Conservation (phyloP, 2,113 vertebrate genomes). For the Platichthys flesus region DNA sequence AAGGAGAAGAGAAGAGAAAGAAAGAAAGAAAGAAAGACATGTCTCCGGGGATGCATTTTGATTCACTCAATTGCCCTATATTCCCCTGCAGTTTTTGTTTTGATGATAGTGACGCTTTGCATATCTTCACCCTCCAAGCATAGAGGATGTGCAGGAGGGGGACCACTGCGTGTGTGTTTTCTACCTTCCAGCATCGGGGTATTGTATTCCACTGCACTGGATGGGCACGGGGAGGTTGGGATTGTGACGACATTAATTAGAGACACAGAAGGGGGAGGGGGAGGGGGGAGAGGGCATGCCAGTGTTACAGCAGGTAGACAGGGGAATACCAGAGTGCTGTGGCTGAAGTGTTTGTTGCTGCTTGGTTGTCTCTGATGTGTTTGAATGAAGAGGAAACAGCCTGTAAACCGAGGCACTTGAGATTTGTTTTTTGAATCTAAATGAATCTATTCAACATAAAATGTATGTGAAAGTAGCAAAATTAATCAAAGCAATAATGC, state of each 20-base stretch:
- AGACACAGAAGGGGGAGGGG: constrained; percentile 23
- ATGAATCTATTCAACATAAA: too few species aligned
- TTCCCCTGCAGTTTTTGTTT: constrained; percentile 83
- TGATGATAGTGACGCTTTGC: constrained; percentile 82
- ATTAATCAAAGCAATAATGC: too few species aligned
- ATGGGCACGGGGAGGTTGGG: constrained; percentile 46
- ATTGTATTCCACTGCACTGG: constrained; percentile 55
- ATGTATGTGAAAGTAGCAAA: too few species aligned
- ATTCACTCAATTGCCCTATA: constrained; percentile 83
- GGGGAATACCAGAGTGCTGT: constrained; percentile 4
- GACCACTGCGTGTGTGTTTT: constrained; percentile 49
- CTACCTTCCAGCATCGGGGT: constrained; percentile 60
- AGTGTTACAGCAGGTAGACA: constrained; percentile 50
- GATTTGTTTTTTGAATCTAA: too few species aligned
- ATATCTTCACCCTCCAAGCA: constrained; percentile 81
- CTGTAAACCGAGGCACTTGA: background rate
- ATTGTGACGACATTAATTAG: constrained; percentile 56
- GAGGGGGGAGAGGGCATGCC: constrained; percentile 14
- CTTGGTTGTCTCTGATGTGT: background rate
- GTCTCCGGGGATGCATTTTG: constrained; percentile 82
- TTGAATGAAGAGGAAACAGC: background rate
- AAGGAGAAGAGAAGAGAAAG: constrained; percentile 41
- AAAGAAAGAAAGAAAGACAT: constrained; percentile 57
- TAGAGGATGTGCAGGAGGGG: constrained; percentile 67
- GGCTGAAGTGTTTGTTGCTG: background rate